A percentile compares a stretch with the other conserved stretches of the same genome.
Conservation (phyloP, 2,113 vertebrate species). For the Chloropsis hardwickii region DNA sequence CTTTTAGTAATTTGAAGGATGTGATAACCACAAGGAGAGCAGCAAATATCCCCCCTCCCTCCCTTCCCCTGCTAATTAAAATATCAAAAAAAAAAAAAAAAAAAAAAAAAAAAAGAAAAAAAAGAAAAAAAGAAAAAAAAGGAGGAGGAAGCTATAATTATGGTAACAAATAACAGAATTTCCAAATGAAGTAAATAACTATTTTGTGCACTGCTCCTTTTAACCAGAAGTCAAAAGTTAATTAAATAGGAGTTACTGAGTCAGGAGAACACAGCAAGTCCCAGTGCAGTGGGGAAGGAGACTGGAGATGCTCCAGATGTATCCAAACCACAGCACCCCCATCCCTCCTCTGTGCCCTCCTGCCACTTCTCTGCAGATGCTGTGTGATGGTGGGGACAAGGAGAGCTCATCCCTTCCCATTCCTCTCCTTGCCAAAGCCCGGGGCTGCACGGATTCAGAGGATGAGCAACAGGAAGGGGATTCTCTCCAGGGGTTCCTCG, state of each 20-base stretch:
- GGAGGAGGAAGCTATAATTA: constrained; percentile 60
- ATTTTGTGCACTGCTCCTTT: constrained; percentile 63
- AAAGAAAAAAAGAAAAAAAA: background rate
- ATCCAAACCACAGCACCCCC: background rate
- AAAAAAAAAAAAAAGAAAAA: background rate
- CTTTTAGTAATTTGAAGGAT: constrained; percentile 62
- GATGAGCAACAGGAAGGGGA: fast-evolving
- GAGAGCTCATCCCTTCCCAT: background rate
- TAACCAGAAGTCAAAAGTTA: constrained; percentile 70
- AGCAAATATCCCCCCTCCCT: constrained; percentile 42
- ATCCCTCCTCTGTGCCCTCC: background rate
- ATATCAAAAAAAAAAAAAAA: background rate
- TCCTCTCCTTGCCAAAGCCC: background rate
- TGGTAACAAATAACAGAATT: constrained; percentile 65
- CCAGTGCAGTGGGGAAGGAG: background rate
- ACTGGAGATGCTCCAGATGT: fast-evolving
- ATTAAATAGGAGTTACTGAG: constrained; percentile 55
- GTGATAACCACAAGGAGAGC: constrained; percentile 59
- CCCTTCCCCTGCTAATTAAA: constrained; percentile 37
- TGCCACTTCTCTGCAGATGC: background rate
- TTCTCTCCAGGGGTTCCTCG: background rate
- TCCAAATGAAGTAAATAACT: constrained; percentile 72
- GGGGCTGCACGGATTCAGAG: fast-evolving
- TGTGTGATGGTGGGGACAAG: background rate
- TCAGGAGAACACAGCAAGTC: constrained; percentile 24